Percentiles rank a stretch among this genome's conserved stretches.
phyloP scores from a whole-genome alignment of 2,113 vertebrate species.

The Pseudois nayaur region DNA sequence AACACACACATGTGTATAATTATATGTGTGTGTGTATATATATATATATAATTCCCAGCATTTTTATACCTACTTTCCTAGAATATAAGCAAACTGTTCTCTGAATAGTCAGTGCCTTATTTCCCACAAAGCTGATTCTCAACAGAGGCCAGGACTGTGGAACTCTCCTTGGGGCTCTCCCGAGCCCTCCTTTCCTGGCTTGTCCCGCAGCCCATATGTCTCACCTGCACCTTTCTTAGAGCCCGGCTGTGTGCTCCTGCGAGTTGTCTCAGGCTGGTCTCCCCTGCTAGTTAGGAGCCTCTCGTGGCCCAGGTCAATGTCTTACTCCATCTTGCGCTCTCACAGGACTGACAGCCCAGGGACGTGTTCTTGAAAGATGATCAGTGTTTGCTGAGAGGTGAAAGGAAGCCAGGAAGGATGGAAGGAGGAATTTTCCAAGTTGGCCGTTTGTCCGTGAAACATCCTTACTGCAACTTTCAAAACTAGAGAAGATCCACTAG shows the following conservation, averaged over 20 bases:
- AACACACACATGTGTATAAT: neutral
- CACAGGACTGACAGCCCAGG: neutral
- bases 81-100: neutral
- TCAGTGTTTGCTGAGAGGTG: neutral
- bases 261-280: accelerated
- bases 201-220: accelerated
- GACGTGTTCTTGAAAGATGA: neutral
- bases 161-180: accelerated
- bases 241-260: neutral
- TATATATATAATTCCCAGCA: neutral
- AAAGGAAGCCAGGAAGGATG: neutral
- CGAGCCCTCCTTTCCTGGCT: neutral
- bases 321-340: accelerated
- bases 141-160: accelerated
- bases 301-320: accelerated
- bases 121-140: neutral
- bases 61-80: neutral
- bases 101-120: neutral
- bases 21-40: neutral
- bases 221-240: neutral
- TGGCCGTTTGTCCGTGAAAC: neutral
- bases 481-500: neutral
- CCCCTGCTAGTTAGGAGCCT: neutral
- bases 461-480: neutral
- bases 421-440: neutral